These are phyloP conservation scores for Limosa lapponica DNA, from an alignment of 2,797 vertebrate species.

Conservation along the genomic window DNA sequence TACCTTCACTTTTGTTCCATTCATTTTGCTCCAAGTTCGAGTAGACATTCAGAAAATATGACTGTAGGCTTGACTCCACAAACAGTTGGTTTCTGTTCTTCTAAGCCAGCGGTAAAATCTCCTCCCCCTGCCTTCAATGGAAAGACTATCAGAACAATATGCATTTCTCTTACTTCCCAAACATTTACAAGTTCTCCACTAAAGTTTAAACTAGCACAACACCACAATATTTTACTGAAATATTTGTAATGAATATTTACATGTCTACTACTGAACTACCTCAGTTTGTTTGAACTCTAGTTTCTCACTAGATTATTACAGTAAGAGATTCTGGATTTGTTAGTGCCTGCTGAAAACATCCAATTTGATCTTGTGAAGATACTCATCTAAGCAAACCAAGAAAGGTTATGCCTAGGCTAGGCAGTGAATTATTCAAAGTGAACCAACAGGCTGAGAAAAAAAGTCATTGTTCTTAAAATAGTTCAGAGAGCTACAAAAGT, in stretches of 20 bases:
- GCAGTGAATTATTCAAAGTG: background rate
- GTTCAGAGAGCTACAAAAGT: background rate
- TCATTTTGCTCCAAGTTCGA: background rate
- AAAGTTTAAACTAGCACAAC: background rate
- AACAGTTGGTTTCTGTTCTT: background rate
- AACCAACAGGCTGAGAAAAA: background rate
- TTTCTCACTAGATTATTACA: background rate
- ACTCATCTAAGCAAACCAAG: background rate
- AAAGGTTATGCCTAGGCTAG: background rate
- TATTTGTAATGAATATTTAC: background rate
- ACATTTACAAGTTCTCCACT: background rate
- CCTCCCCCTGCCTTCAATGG: background rate
- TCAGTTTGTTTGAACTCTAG: background rate
- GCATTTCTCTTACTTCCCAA: background rate
- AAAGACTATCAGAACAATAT: background rate
- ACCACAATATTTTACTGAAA: background rate
- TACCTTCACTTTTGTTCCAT: background rate
- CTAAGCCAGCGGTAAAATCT: background rate
- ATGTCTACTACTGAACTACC: background rate
- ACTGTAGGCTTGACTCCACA: background rate
- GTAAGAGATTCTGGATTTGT: background rate
- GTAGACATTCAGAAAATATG: background rate
- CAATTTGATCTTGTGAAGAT: background rate
- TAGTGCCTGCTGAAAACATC: background rate
- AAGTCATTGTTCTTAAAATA: background rate